Base-by-base conservation (phyloP, 2,797 vertebrate genomes). In the Pseudochirops corinnae region DNA sequence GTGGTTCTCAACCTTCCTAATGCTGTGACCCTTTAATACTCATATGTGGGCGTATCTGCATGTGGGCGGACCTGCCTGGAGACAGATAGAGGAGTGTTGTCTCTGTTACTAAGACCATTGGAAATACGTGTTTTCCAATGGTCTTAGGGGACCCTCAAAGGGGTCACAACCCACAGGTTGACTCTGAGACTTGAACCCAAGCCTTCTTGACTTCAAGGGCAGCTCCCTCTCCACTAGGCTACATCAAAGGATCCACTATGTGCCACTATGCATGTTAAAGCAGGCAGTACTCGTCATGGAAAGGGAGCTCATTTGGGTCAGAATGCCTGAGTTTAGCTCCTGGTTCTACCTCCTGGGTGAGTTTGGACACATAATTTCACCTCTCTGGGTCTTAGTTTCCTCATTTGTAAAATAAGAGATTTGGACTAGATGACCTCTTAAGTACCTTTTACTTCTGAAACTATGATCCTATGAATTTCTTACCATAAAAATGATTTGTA, bases 401-500 rank as follows among this genome's bases (percentile, higher is more conserved):
- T 46, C 39, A 24, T 46, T 24, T 46, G 3, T 82, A 46, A 82
- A 74, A 82, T 82, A 5, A 46, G 39, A 82, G 21, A 46, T 46
- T 46, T 26, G n/a, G 9, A 82, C 21, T 46, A 46, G n/a, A 82
- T 46, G 39, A 82, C 74, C 18, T 74, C 67, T 26, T 26, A 82
- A 82, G n/a, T 82, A 21, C 39, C 39, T 82, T 82, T 46, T 39
- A 82, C 39, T 39, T 24, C 46, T 46, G 39, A 82, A 82, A 82
- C 74, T 46, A 46, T 82, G 74, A 46, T 24, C 24, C 29, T 82
- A 74, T 74, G 2, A 93, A 90, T 93, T 62, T 7, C 29, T 3
- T 58, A 52, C 18, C 33, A n/a, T 91, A 55, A 94, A 95, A 95
- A 24, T 62, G 52, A 28, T 46, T 95, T 57, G 91, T 90, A 90